Base-by-base conservation (phyloP, 2,113 vertebrate species). In the Burhinus bistriatus region DNA sequence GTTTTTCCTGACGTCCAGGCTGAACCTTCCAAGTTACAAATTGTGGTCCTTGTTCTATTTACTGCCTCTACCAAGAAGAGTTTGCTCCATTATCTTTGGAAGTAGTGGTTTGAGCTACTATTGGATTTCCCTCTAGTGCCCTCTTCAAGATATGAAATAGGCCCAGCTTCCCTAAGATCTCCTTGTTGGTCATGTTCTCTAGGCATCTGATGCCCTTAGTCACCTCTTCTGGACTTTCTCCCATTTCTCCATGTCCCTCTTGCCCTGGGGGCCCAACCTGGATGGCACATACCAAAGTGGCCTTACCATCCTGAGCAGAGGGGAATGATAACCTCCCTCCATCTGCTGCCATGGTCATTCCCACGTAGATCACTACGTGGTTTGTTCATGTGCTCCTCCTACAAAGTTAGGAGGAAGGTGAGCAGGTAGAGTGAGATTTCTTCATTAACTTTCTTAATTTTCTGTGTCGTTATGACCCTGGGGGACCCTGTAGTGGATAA, bases 351-450 rank as follows among this genome's bases (percentile, higher is more conserved):
- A 0, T 12, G 52, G 16, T 78, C 36, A 55, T 85, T 23, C 9
- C 36, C 5, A 0, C 0, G 0, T n/a, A 44, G 52, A 15, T 61
- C 27, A 1, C 42, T 6, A 0, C 14, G 19, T 59, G 13, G 5
- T 71, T 89, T 81, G 47, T 9, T 34, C 27, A 32, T 57, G 49
- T 12, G 13, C 11, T 88, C 14, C 30, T 90, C 19, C 59, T 66
- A 6, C 20, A 17, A 66, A 57, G 11, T 34, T 11, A 42, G 36
- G 54, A 80, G 30, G 20, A 69, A 85, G 4, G 10, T 29, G 9
- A 61, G 19, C 15, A 45, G 22, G 26, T 27, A 15, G 40, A 36
- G 38, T 65, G 40, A 27, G 27, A 26, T 66, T 86, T 80, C 18
- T 71, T 87, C 70, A n/a, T n/a, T 12, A 34, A 2, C 20, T 54